phyloP scores from a whole-genome alignment of 2,888 invertebrate genomes.

The Cantharis nigra region DNA sequence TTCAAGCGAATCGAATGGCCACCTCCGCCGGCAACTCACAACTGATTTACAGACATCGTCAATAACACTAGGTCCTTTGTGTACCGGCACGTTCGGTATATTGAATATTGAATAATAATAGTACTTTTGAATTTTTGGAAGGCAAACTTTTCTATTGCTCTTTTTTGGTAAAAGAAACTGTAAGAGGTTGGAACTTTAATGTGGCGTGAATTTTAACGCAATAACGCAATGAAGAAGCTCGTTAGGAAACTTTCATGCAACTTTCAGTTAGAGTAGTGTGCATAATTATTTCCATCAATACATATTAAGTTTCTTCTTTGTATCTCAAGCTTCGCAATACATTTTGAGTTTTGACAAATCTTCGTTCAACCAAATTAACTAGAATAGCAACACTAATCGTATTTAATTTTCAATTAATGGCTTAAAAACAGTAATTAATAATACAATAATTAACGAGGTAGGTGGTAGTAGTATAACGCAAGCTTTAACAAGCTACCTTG shows the following conservation, averaged over 20 bases:
- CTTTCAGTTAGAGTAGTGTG: conserved; percentile 11
- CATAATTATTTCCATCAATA: background rate
- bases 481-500: background rate
- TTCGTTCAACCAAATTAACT: background rate
- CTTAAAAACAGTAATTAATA: background rate
- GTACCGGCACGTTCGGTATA: conserved; percentile 25
- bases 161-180: conserved; percentile 1
- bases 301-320: background rate
- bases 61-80: conserved; percentile 27
- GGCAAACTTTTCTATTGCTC: conserved; percentile 1
- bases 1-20: conserved; percentile 35
- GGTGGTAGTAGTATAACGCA: background rate
- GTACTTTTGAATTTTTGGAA: conserved; percentile 18
- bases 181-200: conserved; percentile 7
- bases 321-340: background rate
- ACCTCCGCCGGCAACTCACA: conserved; percentile 23
- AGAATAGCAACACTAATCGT: background rate
- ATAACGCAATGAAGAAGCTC: conserved; percentile 6
- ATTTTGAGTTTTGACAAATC: background rate
- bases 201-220: background rate
- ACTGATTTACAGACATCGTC: conserved; percentile 28
- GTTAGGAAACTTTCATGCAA: conserved; percentile 16
- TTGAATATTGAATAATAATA: conserved; percentile 7
- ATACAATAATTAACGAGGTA: background rate
- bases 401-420: background rate